These are phyloP conservation scores for Apus apus DNA, from an alignment of 2,113 vertebrate genomes.

Conservation along the genomic window DNA sequence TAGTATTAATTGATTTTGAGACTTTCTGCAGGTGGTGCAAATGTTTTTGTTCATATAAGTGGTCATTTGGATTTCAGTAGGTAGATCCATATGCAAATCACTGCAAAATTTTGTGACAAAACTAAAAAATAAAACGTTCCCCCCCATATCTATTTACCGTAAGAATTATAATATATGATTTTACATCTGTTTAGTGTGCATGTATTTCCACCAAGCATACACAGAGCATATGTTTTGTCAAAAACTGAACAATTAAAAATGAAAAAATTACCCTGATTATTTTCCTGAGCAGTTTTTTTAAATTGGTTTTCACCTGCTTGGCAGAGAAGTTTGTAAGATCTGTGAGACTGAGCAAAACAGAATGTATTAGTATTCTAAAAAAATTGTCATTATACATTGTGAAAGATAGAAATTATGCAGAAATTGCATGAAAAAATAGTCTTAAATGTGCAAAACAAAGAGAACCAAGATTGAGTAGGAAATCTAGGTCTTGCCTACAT, in stretches of 20 bases:
- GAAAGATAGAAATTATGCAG: background rate
- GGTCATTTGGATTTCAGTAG: background rate
- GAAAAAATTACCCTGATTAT: background rate
- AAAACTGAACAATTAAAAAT: background rate
- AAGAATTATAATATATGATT: background rate
- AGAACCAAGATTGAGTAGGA: background rate
- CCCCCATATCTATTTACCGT: background rate
- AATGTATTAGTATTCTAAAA: background rate
- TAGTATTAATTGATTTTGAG: background rate
- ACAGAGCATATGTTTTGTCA: background rate
- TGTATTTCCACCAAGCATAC: background rate
- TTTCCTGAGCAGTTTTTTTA: background rate
- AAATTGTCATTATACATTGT: background rate
- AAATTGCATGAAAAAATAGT: background rate
- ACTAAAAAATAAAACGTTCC: background rate
- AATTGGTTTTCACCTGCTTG: background rate
- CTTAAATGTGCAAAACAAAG: background rate
- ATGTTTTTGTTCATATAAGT: background rate
- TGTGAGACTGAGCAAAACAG: background rate
- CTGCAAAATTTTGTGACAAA: background rate
- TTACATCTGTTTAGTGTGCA: background rate
- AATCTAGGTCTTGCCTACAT: background rate
- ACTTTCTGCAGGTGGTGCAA: background rate
- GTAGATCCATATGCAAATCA: background rate
- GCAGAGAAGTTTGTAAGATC: background rate